These are phyloP conservation scores for Nesoenas mayeri DNA, from an alignment of 2,113 vertebrate genomes.

Conservation along the genomic window DNA sequence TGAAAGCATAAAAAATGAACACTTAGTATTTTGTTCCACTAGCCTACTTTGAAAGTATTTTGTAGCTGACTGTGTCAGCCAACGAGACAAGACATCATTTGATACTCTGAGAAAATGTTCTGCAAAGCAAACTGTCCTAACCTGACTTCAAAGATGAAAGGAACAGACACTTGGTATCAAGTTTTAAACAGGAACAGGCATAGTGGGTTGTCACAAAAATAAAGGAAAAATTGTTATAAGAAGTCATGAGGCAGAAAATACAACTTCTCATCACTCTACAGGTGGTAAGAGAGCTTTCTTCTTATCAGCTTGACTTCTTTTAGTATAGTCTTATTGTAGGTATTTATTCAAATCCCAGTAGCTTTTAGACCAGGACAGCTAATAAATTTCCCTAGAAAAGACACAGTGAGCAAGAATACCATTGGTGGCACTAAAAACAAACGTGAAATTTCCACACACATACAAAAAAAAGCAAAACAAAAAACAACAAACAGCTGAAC, in stretches of 20 bases:
- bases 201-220: neutral
- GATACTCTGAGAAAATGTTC: neutral
- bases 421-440: neutral
- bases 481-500: neutral
- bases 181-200: neutral
- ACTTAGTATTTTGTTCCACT: constrained; percentile 27
- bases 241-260: neutral
- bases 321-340: neutral
- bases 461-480: neutral
- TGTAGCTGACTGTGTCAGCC: neutral
- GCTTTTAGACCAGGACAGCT: neutral
- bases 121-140: neutral
- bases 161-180: neutral
- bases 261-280: neutral
- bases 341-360: neutral
- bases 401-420: accelerated
- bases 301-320: neutral
- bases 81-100: neutral
- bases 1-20: neutral
- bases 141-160: constrained; percentile 10
- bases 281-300: neutral
- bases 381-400: neutral
- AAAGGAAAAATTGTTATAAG: neutral
- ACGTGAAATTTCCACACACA: neutral
- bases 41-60: constrained; percentile 7